Evolutionary conservation across 2,888 invertebrate genomes (phyloP).

Genomic region (Proisotoma minuta): DNA sequence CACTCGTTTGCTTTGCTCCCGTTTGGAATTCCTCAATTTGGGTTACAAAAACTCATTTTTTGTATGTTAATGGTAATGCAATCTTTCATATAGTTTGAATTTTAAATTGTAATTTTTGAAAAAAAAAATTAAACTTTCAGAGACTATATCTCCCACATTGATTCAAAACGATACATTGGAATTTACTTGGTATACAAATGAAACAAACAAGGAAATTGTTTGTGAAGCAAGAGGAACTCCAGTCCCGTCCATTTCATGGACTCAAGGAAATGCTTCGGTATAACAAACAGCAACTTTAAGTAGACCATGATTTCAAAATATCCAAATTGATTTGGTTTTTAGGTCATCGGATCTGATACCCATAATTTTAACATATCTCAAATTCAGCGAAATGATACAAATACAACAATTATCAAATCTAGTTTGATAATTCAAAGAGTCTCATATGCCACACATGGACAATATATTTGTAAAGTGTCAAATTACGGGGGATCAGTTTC

Average conservation of each 20-base stretch:
- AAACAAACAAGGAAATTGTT: slow-evolving; percentile 26
- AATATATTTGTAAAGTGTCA: slow-evolving; percentile 30
- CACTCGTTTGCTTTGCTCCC: slow-evolving; percentile 36
- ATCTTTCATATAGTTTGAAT: too few relatives aligned
- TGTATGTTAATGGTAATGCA: slow-evolving; percentile 36
- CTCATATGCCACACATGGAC: slow-evolving; percentile 31
- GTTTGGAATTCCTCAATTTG: slow-evolving; percentile 42
- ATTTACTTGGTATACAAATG: slow-evolving; percentile 35
- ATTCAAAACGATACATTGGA: slow-evolving; percentile 8
- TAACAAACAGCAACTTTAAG: background rate
- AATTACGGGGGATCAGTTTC: slow-evolving; percentile 21
- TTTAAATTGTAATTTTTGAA: background rate
- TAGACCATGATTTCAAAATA: background rate
- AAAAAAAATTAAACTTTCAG: too few relatives aligned
- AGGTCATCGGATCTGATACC: background rate
- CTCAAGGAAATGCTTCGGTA: background rate
- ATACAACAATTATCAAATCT: background rate
- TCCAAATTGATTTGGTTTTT: background rate
- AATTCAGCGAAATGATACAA: background rate
- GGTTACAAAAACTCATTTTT: slow-evolving; percentile 30
- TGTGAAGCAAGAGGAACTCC: slow-evolving; percentile 31
- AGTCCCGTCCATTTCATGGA: slow-evolving; percentile 26
- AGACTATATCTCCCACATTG: slow-evolving; percentile 2
- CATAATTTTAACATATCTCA: slow-evolving; percentile 1
- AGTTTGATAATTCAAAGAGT: slow-evolving; percentile 17